Evolutionary conservation across 2,888 invertebrate genomes (phyloP).

Genomic region (Rutpela maculata): DNA sequence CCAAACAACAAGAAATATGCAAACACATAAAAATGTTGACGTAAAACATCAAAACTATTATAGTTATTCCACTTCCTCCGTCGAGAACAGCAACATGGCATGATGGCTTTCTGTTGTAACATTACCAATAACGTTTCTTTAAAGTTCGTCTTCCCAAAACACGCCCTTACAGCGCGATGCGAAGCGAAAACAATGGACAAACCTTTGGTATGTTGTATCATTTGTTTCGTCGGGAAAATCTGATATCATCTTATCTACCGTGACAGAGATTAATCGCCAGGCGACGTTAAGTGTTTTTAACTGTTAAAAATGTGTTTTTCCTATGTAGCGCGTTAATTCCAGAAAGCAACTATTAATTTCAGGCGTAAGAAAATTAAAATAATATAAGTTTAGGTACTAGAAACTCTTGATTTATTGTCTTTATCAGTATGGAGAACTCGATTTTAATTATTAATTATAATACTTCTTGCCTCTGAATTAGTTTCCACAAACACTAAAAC

Average conservation of each 20-base stretch:
- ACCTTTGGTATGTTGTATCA: constrained; percentile 28
- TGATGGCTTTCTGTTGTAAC: neutral
- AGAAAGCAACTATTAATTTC: constrained; percentile 17
- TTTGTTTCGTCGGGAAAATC: constrained; percentile 31
- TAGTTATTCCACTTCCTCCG: too few relatives aligned
- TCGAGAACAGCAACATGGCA: too few relatives aligned
- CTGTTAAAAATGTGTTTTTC: constrained; percentile 21
- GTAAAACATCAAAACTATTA: too few relatives aligned
- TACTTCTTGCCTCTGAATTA: too few relatives aligned
- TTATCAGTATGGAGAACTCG: too few relatives aligned
- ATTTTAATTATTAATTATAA: too few relatives aligned
- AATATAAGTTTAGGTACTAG: neutral
- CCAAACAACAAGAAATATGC: too few relatives aligned
- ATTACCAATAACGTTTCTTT: constrained; percentile 12
- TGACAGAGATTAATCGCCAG: constrained; percentile 28
- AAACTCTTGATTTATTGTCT: neutral
- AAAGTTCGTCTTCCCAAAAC: neutral
- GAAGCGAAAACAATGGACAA: constrained; percentile 29
- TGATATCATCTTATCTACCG: constrained; percentile 24
- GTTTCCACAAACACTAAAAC: too few relatives aligned
- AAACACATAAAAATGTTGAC: too few relatives aligned
- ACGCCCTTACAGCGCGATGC: neutral
- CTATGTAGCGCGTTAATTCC: neutral
- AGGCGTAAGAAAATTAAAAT: neutral
- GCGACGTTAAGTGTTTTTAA: constrained; percentile 20